These are phyloP conservation scores for Brachyptera putata DNA, from an alignment of 2,888 invertebrate species.

Conservation along the genomic window DNA sequence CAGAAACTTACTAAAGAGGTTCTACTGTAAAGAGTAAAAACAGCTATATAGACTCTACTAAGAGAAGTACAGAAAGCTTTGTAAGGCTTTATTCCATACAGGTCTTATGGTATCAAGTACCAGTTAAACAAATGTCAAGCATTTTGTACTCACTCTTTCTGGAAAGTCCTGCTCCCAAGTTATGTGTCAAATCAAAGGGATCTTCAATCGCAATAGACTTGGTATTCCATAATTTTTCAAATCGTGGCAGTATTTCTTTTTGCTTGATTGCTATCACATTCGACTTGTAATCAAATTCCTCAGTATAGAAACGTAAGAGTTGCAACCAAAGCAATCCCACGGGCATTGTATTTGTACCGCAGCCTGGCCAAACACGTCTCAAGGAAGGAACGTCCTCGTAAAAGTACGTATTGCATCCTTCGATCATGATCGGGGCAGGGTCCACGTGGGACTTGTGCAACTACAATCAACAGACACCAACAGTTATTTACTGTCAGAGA, in stretches of 20 bases:
- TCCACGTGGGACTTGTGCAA: too few species aligned
- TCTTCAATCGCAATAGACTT: slow-evolving; percentile 56
- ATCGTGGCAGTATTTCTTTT: slow-evolving; percentile 45
- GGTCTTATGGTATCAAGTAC: too few species aligned
- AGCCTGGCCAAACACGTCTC: slow-evolving; percentile 44
- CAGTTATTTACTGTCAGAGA: too few species aligned
- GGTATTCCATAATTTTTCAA: slow-evolving; percentile 54
- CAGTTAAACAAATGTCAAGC: slow-evolving; percentile 1
- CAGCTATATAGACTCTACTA: too few species aligned
- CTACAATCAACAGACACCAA: too few species aligned
- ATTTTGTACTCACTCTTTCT: slow-evolving; percentile 52
- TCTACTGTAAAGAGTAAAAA: too few species aligned
- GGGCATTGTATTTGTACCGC: slow-evolving; percentile 45
- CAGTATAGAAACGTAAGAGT: slow-evolving; percentile 52
- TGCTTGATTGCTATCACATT: slow-evolving; percentile 50
- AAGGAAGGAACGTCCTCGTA: slow-evolving; percentile 42
- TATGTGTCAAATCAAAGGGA: slow-evolving; percentile 56
- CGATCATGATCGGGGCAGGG: slow-evolving; percentile 41
- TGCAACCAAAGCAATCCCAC: slow-evolving; percentile 51
- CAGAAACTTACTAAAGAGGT: too few species aligned
- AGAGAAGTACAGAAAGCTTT: too few species aligned
- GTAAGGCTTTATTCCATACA: too few species aligned
- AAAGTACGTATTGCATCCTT: slow-evolving; percentile 54
- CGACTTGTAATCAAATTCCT: slow-evolving; percentile 48
- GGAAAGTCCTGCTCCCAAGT: slow-evolving; percentile 52